A percentile compares a stretch with the other conserved stretches of the same genome.
These are phyloP conservation scores for Ictalurus punctatus DNA, from an alignment of 2,113 vertebrate genomes.

Conservation along the genomic window DNA sequence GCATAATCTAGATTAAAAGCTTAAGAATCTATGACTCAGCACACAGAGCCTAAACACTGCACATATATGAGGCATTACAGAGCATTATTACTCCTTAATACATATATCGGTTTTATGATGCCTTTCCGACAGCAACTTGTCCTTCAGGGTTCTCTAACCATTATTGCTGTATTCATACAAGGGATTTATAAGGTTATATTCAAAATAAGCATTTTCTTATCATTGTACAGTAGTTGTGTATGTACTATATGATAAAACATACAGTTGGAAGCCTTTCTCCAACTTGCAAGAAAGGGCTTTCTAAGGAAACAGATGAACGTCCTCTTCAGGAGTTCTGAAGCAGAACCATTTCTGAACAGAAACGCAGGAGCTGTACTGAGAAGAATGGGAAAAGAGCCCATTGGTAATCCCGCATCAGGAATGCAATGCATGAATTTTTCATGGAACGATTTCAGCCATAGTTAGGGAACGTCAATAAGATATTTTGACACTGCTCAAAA, in stretches of 20 bases:
- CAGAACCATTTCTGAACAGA: no score
- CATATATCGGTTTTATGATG: background rate
- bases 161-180: background rate
- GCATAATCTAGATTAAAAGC: constrained; percentile 10
- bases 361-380: background rate
- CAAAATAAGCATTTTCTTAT: background rate
- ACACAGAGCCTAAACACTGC: background rate
- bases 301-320: background rate
- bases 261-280: background rate
- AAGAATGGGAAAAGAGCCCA: background rate
- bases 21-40: background rate
- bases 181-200: background rate
- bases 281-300: background rate
- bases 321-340: background rate
- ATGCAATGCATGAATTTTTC: background rate
- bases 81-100: background rate
- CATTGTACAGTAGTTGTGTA: no score
- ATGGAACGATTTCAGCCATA: background rate
- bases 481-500: background rate
- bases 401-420: background rate
- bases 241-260: background rate
- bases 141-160: background rate
- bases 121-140: background rate
- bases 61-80: background rate
- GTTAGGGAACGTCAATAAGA: background rate